These are phyloP conservation scores for Ladona fulva DNA, from an alignment of 1,140 invertebrate genomes.

Conservation along the genomic window DNA sequence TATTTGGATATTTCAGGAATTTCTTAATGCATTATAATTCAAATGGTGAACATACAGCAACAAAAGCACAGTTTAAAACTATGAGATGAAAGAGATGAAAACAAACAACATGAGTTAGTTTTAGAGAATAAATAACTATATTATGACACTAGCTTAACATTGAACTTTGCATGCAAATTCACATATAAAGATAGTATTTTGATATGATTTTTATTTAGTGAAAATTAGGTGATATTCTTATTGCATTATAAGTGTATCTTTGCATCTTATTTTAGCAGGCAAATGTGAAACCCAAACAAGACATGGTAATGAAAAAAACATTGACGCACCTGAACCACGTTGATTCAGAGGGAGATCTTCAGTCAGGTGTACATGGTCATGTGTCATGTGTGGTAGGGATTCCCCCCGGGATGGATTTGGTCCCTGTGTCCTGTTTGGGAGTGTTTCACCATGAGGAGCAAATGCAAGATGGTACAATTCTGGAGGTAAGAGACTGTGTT, in stretches of 20 bases:
- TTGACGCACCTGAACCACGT: neutral
- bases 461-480: neutral
- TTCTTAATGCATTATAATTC: too few species aligned
- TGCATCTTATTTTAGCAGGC: neutral
- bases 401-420: neutral
- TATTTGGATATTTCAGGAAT: too few species aligned
- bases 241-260: neutral
- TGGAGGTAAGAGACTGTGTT: neutral
- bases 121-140: too few species aligned
- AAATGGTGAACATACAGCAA: too few species aligned
- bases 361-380: slow-evolving; percentile 4
- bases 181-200: too few species aligned
- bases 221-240: too few species aligned
- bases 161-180: too few species aligned
- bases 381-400: neutral
- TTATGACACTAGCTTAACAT: too few species aligned
- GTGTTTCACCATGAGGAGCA: neutral
- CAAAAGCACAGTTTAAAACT: too few species aligned
- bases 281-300: neutral
- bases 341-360: neutral
- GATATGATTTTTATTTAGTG: too few species aligned
- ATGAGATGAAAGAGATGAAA: too few species aligned
- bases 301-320: neutral
- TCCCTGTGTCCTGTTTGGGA: neutral
- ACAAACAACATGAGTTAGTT: too few species aligned